A percentile compares a stretch with the other conserved stretches of the same genome.
phyloP scores from a whole-genome alignment of 2,888 invertebrate genomes.

The Mythimna impura region DNA sequence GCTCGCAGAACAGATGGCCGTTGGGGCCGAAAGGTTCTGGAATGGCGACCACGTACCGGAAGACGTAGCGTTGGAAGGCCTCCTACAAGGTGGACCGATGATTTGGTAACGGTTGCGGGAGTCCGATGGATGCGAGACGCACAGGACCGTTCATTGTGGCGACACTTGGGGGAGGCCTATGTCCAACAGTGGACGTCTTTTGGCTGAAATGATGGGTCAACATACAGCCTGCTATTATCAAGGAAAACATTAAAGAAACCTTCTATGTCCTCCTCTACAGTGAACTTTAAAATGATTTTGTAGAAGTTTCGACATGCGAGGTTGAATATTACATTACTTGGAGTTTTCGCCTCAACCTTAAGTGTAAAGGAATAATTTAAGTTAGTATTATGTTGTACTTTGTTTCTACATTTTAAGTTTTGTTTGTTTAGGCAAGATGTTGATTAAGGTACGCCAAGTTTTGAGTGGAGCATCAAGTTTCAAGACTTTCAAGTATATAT shows the following conservation, averaged over 20 bases:
- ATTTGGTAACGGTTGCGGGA: too few relatives aligned
- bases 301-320: conserved; percentile 39
- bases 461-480: conserved; percentile 21
- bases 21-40: too few relatives aligned
- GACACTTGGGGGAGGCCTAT: too few relatives aligned
- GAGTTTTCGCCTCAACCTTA: conserved; percentile 14
- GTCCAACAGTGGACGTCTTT: too few relatives aligned
- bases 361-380: conserved; percentile 54
- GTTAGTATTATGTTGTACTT: conserved; percentile 30
- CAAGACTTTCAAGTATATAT: not conserved
- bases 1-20: too few relatives aligned
- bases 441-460: conserved; percentile 41
- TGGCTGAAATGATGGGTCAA: too few relatives aligned
- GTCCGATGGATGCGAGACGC: too few relatives aligned
- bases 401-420: conserved; percentile 39
- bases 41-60: too few relatives aligned
- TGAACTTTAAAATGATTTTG: conserved; percentile 32
- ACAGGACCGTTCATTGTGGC: too few relatives aligned
- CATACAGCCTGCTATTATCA: too few relatives aligned
- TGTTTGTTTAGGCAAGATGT: conserved; percentile 43
- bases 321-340: conserved; percentile 54
- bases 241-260: not conserved
- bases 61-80: too few relatives aligned
- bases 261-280: not conserved
- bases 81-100: too few relatives aligned